Conservation (phyloP, 1,140 invertebrate genomes). For the Pantala flavescens region DNA sequence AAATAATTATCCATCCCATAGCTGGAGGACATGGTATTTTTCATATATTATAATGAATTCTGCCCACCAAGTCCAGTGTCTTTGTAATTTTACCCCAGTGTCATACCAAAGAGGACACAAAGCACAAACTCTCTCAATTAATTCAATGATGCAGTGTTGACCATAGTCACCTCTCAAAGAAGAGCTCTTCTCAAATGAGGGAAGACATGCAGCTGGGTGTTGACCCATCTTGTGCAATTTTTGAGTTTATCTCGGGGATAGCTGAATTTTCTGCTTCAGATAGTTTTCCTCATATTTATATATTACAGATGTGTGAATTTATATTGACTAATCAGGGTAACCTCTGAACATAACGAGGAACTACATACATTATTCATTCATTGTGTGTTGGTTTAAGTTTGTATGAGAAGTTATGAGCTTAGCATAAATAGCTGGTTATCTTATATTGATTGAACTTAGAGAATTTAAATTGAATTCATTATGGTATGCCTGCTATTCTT, state of each 20-base stretch:
- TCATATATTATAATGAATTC: background rate
- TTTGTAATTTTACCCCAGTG: background rate
- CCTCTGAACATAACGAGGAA: background rate
- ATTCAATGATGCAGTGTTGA: too few species aligned
- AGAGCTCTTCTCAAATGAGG: too few species aligned
- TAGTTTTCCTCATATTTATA: background rate
- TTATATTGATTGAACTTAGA: background rate
- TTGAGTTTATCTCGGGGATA: background rate
- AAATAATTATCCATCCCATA: background rate
- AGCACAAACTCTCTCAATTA: background rate
- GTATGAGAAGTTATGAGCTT: too few species aligned
- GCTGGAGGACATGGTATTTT: background rate
- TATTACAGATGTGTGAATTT: background rate
- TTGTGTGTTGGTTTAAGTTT: too few species aligned
- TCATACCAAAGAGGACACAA: constrained; percentile 6
- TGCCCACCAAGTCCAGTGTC: background rate
- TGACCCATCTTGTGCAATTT: constrained; percentile 6
- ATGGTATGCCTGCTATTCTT: background rate
- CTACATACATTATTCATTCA: too few species aligned
- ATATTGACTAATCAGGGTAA: background rate
- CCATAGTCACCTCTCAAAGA: too few species aligned
- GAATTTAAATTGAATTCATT: too few species aligned
- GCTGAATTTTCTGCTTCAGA: background rate
- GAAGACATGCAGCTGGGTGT: background rate
- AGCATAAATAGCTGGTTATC: too few species aligned